Evolutionary conservation across 2,113 vertebrate species (phyloP).

Genomic region (Cacatua alba): DNA sequence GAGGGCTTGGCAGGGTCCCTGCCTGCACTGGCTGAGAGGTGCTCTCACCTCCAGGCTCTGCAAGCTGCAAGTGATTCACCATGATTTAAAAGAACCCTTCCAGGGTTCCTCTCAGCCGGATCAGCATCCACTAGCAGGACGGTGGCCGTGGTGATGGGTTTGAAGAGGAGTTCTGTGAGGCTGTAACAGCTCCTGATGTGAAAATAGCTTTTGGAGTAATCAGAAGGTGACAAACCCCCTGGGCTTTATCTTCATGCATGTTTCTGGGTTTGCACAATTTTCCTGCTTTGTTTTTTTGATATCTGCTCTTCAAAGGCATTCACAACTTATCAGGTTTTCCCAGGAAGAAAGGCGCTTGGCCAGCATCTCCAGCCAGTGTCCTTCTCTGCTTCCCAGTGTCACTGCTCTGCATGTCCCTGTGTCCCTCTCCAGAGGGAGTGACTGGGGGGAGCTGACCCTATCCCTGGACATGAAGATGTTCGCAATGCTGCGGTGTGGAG

Average conservation of each 20-base stretch:
- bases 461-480: not conserved
- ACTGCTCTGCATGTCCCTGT: not conserved
- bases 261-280: not conserved
- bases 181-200: not conserved
- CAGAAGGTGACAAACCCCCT: not conserved
- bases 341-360: not conserved
- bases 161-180: not conserved
- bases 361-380: not conserved
- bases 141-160: rapidly evolving
- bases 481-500: not conserved
- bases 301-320: not conserved
- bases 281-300: not conserved
- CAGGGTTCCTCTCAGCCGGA: not conserved
- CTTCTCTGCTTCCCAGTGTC: not conserved
- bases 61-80: not conserved
- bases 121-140: not conserved
- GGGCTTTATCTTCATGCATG: not conserved
- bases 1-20: not conserved
- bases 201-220: slow-evolving; percentile 31
- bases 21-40: not conserved
- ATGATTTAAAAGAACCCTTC: not conserved
- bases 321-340: not conserved
- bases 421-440: not conserved
- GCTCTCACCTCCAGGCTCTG: not conserved
- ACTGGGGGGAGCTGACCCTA: not conserved